A percentile compares a stretch with the other conserved stretches of the same genome.
phyloP scores from a whole-genome alignment of 2,797 vertebrate species.

The Anolis apletophallus region DNA sequence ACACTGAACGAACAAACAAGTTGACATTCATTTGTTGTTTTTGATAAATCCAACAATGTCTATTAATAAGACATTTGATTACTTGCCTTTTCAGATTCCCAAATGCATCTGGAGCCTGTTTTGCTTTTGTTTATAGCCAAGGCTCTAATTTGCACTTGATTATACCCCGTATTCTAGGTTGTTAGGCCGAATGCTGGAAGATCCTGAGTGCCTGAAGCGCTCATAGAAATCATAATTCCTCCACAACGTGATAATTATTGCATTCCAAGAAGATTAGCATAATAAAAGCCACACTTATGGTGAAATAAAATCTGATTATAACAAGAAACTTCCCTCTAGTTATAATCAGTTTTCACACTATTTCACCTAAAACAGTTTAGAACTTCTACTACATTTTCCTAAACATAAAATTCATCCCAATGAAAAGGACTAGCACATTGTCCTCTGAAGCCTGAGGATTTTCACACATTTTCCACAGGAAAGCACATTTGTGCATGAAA shows the following conservation, averaged over 20 bases:
- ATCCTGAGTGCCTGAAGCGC: slow-evolving; percentile 41
- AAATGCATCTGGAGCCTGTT: slow-evolving; percentile 52
- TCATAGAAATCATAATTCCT: slow-evolving; percentile 56
- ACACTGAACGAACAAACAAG: slow-evolving; percentile 26
- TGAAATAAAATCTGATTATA: slow-evolving; percentile 38
- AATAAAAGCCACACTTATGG: slow-evolving; percentile 40
- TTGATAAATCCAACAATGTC: slow-evolving; percentile 37
- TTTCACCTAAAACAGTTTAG: slow-evolving; percentile 17
- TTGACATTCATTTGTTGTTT: slow-evolving; percentile 40
- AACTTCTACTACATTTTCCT: background rate
- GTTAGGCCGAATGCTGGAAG: slow-evolving; percentile 41
- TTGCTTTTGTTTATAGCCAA: slow-evolving; percentile 49
- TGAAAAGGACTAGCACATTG: background rate
- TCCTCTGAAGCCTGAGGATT: background rate
- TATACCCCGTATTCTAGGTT: slow-evolving; percentile 64
- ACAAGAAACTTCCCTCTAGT: slow-evolving; percentile 3
- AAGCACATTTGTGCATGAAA: background rate
- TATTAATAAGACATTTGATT: slow-evolving; percentile 47
- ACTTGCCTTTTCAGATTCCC: slow-evolving; percentile 36
- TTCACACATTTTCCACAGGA: background rate
- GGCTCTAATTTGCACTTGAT: slow-evolving; percentile 69
- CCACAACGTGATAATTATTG: slow-evolving; percentile 42
- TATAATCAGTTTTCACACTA: slow-evolving; percentile 29
- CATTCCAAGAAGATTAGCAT: slow-evolving; percentile 42
- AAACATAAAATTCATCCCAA: background rate